Conservation (phyloP, 2,797 vertebrate species). For the Heterohyrax brucei region DNA sequence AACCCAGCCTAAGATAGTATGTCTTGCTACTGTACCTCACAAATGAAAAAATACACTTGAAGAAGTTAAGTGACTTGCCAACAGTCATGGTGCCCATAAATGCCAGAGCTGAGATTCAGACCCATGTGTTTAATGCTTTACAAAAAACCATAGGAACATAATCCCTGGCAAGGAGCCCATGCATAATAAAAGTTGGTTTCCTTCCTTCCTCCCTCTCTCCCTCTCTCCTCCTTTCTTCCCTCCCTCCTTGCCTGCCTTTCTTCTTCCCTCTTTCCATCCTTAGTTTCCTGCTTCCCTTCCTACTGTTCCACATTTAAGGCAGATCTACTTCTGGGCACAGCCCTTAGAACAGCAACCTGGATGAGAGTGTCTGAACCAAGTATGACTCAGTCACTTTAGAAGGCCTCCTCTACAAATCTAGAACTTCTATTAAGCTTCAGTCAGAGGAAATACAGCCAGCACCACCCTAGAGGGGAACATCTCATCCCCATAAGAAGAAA, state of each 20-base stretch:
- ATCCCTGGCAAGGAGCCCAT: neutral
- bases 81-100: neutral
- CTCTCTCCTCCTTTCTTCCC: neutral
- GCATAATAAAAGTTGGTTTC: neutral
- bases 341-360: neutral
- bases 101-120: conserved; percentile 2
- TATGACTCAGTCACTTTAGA: neutral
- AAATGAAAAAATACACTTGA: neutral
- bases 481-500: neutral
- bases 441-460: neutral
- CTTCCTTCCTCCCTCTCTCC: neutral
- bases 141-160: neutral
- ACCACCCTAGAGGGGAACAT: neutral
- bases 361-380: neutral
- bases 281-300: neutral
- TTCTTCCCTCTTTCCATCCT: no score
- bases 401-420: neutral
- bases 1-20: no score
- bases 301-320: neutral
- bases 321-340: neutral
- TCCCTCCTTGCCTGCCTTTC: neutral
- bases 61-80: neutral
- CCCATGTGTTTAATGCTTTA: neutral
- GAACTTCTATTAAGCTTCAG: neutral
- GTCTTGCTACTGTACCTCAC: neutral